phyloP scores from a whole-genome alignment of 2,888 invertebrate species.

The Mythimna vitellina region DNA sequence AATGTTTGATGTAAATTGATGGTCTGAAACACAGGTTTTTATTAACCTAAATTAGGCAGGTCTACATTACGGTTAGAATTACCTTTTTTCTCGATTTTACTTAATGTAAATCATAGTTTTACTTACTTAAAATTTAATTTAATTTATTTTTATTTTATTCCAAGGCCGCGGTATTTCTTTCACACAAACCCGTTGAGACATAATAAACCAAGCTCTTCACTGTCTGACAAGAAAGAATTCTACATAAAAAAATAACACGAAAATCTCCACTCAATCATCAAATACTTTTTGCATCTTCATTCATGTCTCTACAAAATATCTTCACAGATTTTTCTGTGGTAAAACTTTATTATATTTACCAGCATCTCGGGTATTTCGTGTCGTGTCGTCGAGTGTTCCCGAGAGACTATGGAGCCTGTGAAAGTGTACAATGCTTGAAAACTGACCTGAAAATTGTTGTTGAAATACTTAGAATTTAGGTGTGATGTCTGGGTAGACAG shows the following conservation, averaged over 20 bases:
- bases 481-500: constrained; percentile 1
- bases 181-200: background rate
- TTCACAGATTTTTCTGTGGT: constrained; percentile 16
- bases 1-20: too few species aligned
- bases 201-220: background rate
- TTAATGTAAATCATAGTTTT: too few species aligned
- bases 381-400: constrained; percentile 23
- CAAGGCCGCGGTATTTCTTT: too few species aligned
- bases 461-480: constrained; percentile 8
- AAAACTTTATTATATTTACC: constrained; percentile 45
- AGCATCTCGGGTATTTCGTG: constrained; percentile 17
- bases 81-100: too few species aligned
- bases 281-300: constrained; percentile 1
- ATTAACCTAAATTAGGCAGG: too few species aligned
- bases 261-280: background rate
- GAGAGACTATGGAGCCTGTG: constrained; percentile 4
- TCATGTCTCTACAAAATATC: constrained; percentile 4
- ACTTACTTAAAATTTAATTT: too few species aligned
- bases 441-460: constrained; percentile 34
- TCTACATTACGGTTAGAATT: too few species aligned
- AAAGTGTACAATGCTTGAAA: constrained; percentile 26
- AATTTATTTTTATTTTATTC: too few species aligned
- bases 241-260: background rate
- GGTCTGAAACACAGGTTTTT: too few species aligned
- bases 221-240: background rate